Conservation (phyloP, 1,140 invertebrate genomes). For the Trichonephila clavata region DNA sequence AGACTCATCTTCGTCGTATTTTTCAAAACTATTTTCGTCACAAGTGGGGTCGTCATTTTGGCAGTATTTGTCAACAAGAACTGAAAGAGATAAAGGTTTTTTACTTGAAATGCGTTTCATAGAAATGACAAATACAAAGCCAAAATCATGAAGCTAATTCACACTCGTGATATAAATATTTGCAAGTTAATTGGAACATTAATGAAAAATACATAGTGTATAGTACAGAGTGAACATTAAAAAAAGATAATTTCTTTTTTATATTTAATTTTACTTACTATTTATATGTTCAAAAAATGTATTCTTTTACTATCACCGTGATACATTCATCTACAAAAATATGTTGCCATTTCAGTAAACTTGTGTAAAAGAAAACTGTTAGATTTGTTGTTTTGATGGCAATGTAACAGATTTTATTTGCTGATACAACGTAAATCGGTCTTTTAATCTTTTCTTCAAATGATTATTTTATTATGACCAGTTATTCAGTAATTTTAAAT, state of each 20-base stretch:
- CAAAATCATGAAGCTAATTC: not conserved
- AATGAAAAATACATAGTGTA: not conserved
- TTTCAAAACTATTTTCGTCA: constrained; percentile 72
- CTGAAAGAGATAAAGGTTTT: not conserved
- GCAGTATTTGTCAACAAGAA: not conserved
- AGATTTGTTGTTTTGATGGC: no score
- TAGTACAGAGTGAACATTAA: no score
- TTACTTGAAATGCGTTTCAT: not conserved
- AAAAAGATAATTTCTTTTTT: not conserved
- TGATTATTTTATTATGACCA: no score
- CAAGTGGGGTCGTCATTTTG: constrained; percentile 27
- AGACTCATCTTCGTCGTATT: constrained; percentile 76
- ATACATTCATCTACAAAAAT: not conserved
- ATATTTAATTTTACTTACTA: not conserved
- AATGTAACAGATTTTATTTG: no score
- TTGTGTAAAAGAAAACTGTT: not conserved
- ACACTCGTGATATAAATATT: not conserved
- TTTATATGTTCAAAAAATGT: not conserved
- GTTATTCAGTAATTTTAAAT: no score
- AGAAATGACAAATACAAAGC: not conserved
- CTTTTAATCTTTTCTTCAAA: no score
- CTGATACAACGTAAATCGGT: no score
- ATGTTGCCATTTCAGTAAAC: not conserved
- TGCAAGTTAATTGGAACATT: not conserved
- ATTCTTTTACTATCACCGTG: not conserved